These are phyloP conservation scores for Gavialis gangeticus DNA, from an alignment of 2,113 vertebrate species.

Conservation along the genomic window DNA sequence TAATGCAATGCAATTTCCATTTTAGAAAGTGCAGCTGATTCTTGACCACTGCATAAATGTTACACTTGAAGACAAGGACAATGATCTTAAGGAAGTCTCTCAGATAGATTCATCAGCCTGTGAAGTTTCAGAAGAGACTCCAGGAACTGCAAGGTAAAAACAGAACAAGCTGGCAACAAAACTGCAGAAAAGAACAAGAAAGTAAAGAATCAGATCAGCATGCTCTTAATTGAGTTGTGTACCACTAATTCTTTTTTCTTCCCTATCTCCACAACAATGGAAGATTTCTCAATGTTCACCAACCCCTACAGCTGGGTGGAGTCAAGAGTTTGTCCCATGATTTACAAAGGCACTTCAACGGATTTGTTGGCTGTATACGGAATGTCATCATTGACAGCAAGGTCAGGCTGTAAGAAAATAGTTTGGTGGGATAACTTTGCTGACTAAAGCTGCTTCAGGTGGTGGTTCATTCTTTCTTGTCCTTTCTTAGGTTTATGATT, in stretches of 20 bases:
- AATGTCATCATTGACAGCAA: conserved; percentile 88
- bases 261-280: not conserved
- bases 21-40: conserved; percentile 86
- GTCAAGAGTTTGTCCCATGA: conserved; percentile 77
- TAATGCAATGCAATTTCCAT: conserved; percentile 15
- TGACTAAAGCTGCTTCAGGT: not conserved
- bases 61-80: conserved; percentile 67
- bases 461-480: not conserved
- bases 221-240: not conserved
- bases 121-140: conserved; percentile 83
- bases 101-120: conserved; percentile 81
- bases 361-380: conserved; percentile 88
- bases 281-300: conserved; percentile 85
- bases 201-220: fast-evolving
- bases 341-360: conserved; percentile 73
- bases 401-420: conserved; percentile 69
- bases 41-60: conserved; percentile 86
- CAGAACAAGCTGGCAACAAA: not conserved
- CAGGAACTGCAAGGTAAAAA: conserved; percentile 83
- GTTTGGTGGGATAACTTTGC: not conserved
- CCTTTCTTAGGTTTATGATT: conserved; percentile 84
- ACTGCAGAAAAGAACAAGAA: not conserved
- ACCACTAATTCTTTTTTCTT: not conserved
- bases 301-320: conserved; percentile 90
- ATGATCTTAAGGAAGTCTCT: conserved; percentile 54